Conservation (phyloP, 1,140 invertebrate species). For the Drosophila triauraria region DNA sequence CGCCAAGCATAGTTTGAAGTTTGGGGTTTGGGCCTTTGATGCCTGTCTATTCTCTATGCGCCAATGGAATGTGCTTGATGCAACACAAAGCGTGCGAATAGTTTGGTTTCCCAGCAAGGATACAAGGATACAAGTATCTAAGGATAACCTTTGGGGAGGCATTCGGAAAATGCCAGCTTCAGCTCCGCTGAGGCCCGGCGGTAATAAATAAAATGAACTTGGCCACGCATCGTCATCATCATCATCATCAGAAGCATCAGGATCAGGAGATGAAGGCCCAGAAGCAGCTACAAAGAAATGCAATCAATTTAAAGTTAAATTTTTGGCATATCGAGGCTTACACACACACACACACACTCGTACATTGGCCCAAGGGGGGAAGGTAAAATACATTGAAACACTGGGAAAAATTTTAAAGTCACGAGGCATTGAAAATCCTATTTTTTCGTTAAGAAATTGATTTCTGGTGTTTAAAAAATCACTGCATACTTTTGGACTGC, state of each 20-base stretch:
- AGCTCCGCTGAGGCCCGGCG: constrained; percentile 54
- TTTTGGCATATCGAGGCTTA: constrained; percentile 64
- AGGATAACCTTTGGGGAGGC: constrained; percentile 47
- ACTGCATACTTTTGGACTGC: background rate
- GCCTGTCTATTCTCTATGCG: background rate
- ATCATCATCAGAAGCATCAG: constrained; percentile 9
- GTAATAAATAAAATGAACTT: constrained; percentile 74
- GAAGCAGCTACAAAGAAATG: constrained; percentile 61
- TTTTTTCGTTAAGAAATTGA: too few species aligned
- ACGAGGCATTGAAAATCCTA: too few species aligned
- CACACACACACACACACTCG: constrained; percentile 31
- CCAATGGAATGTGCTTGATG: constrained; percentile 71
- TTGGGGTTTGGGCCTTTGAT: background rate
- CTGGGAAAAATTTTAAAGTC: background rate
- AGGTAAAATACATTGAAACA: constrained; percentile 24
- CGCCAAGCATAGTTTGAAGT: constrained; percentile 3
- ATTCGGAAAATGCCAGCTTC: constrained; percentile 62
- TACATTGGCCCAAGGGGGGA: constrained; percentile 43
- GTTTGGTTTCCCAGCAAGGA: constrained; percentile 42
- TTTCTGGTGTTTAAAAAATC: background rate
- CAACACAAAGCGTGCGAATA: constrained; percentile 77
- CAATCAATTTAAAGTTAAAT: constrained; percentile 67
- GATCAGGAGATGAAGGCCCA: constrained; percentile 24
- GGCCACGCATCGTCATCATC: constrained; percentile 51
- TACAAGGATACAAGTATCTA: constrained; percentile 1